Conservation (phyloP, 2,113 vertebrate species). For the Ctenomys sociabilis region DNA sequence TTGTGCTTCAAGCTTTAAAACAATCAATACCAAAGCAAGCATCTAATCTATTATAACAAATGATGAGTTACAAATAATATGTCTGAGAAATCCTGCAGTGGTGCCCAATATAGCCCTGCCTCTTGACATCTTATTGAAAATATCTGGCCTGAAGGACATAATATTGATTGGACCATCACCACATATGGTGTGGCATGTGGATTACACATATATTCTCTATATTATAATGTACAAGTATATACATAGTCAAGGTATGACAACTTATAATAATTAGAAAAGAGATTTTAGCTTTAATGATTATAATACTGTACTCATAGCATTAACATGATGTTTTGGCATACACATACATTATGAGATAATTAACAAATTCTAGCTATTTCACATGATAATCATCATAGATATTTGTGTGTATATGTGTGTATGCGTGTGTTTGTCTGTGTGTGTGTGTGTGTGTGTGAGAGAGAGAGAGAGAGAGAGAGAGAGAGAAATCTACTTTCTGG, state of each 20-base stretch:
- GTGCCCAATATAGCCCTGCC: neutral
- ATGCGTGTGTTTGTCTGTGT: no score
- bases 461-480: no score
- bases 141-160: neutral
- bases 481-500: neutral
- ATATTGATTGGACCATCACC: neutral
- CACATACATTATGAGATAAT: neutral
- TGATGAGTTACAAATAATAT: neutral
- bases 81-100: neutral
- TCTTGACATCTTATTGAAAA: neutral
- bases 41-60: conserved; percentile 2
- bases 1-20: conserved; percentile 49
- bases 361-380: neutral
- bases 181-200: neutral
- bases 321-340: neutral
- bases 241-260: no score
- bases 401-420: neutral
- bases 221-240: neutral
- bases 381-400: neutral
- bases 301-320: neutral
- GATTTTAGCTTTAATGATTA: neutral
- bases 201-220: neutral
- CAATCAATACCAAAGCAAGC: neutral
- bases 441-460: neutral
- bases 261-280: neutral